Conservation (phyloP, 2,797 vertebrate genomes). For the Sebastiscus tertius region DNA sequence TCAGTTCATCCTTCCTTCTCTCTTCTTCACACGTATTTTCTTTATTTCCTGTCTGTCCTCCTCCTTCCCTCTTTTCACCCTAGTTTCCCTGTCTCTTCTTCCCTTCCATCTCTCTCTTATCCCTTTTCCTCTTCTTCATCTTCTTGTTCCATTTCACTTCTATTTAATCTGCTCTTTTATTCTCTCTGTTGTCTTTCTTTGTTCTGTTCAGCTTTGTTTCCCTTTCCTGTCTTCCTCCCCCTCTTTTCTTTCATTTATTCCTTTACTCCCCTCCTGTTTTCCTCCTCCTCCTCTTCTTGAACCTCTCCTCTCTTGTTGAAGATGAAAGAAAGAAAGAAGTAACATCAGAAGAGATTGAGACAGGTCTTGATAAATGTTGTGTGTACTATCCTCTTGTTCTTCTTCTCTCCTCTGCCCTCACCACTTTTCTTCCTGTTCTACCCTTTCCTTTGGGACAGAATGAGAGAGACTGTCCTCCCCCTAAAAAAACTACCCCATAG, state of each 20-base stretch:
- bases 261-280: no score
- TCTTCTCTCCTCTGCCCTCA: background rate
- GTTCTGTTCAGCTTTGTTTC: background rate
- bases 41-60: background rate
- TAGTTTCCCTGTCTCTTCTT: background rate
- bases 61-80: background rate
- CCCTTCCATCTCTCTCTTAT: background rate
- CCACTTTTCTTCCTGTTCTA: background rate
- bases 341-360: background rate
- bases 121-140: background rate
- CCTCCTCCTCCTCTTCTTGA: no score
- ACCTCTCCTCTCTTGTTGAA: background rate
- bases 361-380: background rate
- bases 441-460: background rate
- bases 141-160: background rate
- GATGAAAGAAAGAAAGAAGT: background rate
- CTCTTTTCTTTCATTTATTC: background rate
- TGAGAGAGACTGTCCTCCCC: background rate
- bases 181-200: background rate
- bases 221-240: background rate
- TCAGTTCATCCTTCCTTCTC: background rate
- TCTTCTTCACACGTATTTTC: background rate
- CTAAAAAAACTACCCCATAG: background rate
- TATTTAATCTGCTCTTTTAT: background rate
- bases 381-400: background rate